phyloP scores from a whole-genome alignment of 2,113 vertebrate species.

The Otocyon megalotis region DNA sequence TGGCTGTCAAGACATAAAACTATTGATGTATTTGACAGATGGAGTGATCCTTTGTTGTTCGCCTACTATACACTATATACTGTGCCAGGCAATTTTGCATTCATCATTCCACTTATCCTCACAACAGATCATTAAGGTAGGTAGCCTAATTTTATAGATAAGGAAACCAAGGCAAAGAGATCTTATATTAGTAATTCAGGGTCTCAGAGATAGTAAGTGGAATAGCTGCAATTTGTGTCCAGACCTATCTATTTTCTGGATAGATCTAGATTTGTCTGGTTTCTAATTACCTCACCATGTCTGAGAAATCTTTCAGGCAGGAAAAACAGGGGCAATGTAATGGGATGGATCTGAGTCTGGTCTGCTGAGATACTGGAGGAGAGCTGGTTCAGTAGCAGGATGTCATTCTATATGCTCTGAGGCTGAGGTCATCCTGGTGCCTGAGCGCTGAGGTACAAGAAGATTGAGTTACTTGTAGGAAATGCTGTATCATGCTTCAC shows the following conservation, averaged over 20 bases:
- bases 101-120: background rate
- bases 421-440: conserved; percentile 55
- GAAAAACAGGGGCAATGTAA: background rate
- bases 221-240: background rate
- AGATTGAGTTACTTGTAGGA: conserved; percentile 53
- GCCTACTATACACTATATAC: background rate
- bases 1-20: background rate
- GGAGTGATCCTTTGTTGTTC: background rate
- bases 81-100: background rate
- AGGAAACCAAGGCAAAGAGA: background rate
- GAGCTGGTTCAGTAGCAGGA: background rate
- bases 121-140: background rate
- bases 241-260: background rate
- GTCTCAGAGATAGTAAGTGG: background rate
- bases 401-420: background rate
- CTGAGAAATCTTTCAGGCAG: background rate
- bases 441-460: background rate
- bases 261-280: background rate
- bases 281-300: background rate
- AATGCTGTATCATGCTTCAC: conserved; percentile 44
- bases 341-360: background rate
- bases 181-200: background rate
- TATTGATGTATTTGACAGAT: background rate
- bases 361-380: background rate
- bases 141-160: background rate